Conservation (phyloP, 1,140 invertebrate genomes). For the Drosophila hydei region DNA sequence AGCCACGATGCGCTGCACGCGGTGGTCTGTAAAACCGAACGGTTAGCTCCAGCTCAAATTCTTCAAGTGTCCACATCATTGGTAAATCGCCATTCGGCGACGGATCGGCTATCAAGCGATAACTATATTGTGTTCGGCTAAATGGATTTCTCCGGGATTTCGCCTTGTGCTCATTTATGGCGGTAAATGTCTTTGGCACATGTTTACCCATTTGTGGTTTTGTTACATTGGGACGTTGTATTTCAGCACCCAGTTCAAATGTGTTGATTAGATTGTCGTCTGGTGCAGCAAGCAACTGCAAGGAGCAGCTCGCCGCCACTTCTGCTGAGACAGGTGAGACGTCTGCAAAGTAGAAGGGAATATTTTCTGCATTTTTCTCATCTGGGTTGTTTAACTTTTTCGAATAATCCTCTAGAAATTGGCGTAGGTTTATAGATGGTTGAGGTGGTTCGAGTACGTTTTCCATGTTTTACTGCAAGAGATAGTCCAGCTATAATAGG, state of each 20-base stretch:
- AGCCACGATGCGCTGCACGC: constrained; percentile 57
- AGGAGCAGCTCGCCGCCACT: constrained; percentile 46
- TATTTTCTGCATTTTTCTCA: neutral
- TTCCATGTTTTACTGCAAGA: constrained; percentile 46
- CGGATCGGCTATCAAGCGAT: constrained; percentile 28
- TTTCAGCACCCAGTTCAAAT: constrained; percentile 49
- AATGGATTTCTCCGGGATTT: constrained; percentile 43
- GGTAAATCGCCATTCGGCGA: neutral
- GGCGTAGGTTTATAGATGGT: constrained; percentile 34
- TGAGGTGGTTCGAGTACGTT: constrained; percentile 1
- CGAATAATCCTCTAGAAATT: constrained; percentile 50
- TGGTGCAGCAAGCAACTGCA: constrained; percentile 40
- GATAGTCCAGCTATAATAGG: neutral
- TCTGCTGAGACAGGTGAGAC: constrained; percentile 12
- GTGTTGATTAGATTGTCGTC: constrained; percentile 44
- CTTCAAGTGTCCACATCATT: constrained; percentile 25
- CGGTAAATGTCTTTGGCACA: constrained; percentile 45
- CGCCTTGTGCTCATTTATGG: constrained; percentile 41
- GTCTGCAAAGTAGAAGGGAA: constrained; percentile 42
- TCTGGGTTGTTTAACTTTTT: constrained; percentile 5
- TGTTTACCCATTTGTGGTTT: constrained; percentile 24
- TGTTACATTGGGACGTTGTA: constrained; percentile 11
- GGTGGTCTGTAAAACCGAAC: constrained; percentile 84
- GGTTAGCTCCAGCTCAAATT: constrained; percentile 77
- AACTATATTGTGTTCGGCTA: constrained; percentile 48